A percentile compares a stretch with the other conserved stretches of the same genome.
phyloP scores from a whole-genome alignment of 53 echinoderm and acorn worm species.

The Mesocentrotus franciscanus region DNA sequence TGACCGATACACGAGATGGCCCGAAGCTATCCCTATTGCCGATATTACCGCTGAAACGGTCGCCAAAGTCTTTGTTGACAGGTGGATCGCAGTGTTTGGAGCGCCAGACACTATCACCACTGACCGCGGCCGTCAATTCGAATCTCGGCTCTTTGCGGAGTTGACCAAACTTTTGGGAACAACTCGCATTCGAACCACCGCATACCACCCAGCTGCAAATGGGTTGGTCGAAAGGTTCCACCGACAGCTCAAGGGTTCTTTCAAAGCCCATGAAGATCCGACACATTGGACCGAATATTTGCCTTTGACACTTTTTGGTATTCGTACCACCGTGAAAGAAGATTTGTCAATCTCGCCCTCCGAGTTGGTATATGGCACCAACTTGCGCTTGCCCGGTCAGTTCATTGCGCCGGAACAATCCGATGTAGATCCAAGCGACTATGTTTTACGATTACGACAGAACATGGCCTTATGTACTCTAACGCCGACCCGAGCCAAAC shows the following conservation, averaged over 20 bases:
- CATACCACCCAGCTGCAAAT: neutral
- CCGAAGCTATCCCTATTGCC: too few species aligned
- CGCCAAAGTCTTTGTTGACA: too few species aligned
- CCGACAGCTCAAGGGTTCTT: neutral
- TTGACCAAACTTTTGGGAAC: neutral
- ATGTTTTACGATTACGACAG: neutral
- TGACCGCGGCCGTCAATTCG: neutral
- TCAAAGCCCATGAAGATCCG: neutral
- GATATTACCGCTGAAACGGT: too few species aligned
- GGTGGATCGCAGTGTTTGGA: neutral
- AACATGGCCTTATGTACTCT: neutral
- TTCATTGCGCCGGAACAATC: neutral
- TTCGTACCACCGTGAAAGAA: too few species aligned
- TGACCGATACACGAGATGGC: neutral
- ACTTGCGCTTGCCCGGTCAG: neutral
- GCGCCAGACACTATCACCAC: neutral
- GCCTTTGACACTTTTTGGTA: too few species aligned
- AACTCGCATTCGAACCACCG: too few species aligned
- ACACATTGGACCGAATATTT: too few species aligned
- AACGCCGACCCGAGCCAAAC: neutral
- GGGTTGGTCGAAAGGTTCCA: neutral
- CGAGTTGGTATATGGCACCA: neutral
- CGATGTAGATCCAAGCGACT: too few species aligned
- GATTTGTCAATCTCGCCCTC: too few species aligned
- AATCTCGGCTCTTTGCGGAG: neutral